Evolutionary conservation across 2,797 vertebrate species (phyloP).

Genomic region (Gambusia yucatana): DNA sequence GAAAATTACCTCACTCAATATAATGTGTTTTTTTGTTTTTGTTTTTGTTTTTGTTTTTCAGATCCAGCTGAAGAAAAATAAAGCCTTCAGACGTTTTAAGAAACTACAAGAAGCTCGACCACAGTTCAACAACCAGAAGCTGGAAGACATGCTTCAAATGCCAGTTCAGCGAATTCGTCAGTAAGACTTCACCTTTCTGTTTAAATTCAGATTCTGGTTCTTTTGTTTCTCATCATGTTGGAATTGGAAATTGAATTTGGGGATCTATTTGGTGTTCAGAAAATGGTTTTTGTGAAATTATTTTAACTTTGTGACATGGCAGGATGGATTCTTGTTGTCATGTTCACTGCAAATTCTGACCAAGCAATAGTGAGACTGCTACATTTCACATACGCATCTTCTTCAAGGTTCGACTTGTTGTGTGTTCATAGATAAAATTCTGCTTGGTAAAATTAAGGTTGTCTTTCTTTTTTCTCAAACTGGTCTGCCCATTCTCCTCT

Average conservation of each 20-base stretch:
- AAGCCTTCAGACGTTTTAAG: slow-evolving; percentile 88
- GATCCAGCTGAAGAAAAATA: slow-evolving; percentile 89
- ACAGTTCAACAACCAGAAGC: slow-evolving; percentile 82
- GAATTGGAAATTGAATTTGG: not conserved
- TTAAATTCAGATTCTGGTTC: not conserved
- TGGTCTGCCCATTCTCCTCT: not conserved
- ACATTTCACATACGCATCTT: not conserved
- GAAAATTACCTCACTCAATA: not conserved
- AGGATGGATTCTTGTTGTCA: not conserved
- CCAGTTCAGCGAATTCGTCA: slow-evolving; percentile 86
- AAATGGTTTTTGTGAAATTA: not conserved
- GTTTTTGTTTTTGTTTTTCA: slow-evolving; percentile 45
- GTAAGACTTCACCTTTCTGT: slow-evolving; percentile 78
- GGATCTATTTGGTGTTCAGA: not conserved
- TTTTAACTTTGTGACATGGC: not conserved
- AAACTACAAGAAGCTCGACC: slow-evolving; percentile 90
- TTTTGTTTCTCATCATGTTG: not conserved
- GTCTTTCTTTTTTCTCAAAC: not conserved
- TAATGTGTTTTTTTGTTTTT: not conserved
- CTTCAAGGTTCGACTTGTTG: not conserved
- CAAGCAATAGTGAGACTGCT: no score
- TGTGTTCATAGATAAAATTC: not conserved
- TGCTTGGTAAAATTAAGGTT: not conserved
- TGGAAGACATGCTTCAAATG: slow-evolving; percentile 89
- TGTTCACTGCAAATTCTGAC: no score